Evolutionary conservation across 2,888 invertebrate species (phyloP), one percentile per base, ranked within the genome.

Genomic region (Sepiola atlantica): DNA sequence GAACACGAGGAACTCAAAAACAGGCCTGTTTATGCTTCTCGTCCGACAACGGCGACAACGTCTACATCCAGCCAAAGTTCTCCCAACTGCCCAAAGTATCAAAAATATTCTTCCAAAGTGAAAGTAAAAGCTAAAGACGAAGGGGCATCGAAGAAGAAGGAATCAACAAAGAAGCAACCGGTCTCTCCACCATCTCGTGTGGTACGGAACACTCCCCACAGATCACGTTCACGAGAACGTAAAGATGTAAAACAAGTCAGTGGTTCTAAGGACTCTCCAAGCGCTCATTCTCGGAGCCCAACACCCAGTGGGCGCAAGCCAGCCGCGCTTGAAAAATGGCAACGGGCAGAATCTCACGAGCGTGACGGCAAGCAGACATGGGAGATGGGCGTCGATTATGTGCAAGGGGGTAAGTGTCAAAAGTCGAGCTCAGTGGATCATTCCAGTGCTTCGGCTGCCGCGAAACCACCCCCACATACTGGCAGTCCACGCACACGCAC

Each of bases 381-480:
- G 94, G 94, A 90, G 45, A 90, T 91, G 91, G 94, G 95, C 94
- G 32, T 93, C 94, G 92, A 91, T 35, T 94, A 90, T 94, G 94
- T 94, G 93, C 92, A 90, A 91, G n/a, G 77, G 45, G 10, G 92
- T 35, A 94, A 94, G 93, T n/a, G 93, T 93, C 57, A 32, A 90
- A 91, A 92, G 90, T 35, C 94, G 91, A n/a, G n/a, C 57, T 10
- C 90, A 77, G 28, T 94, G 94, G 32, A 94, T 57, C 35, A 94
- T 94, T 77, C 95, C 93, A 28, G 20, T 55, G 21, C 92, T 92
- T n/a, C 90, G 90, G 93, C 35, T 45, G 92, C 94, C 20, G 95
- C 95, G 14, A 96, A 96, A 93, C 96, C 96, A 18, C 96, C 96
- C 4, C 95, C 95, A 55, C 95, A 96, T 94, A 95, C 96, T 90